Percentiles rank a stretch among this genome's conserved stretches.
These are phyloP conservation scores for Cryptotis parvus DNA, from an alignment of 2,113 vertebrate genomes.

Conservation along the genomic window DNA sequence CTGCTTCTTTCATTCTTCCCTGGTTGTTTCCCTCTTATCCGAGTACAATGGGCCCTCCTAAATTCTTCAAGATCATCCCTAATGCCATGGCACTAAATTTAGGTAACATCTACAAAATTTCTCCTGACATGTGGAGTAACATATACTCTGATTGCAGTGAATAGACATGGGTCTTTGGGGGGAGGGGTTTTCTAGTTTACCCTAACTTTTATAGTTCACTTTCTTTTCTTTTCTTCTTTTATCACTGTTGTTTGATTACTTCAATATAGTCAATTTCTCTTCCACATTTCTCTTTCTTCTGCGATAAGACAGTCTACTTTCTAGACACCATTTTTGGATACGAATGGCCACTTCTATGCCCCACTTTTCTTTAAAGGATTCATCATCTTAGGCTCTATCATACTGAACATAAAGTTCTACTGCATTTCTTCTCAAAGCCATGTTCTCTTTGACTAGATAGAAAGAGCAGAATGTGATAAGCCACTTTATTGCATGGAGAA, in stretches of 20 bases:
- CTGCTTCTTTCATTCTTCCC: background rate
- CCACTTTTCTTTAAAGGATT: background rate
- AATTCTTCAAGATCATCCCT: background rate
- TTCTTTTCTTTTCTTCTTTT: background rate
- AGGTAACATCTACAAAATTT: background rate
- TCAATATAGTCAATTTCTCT: background rate
- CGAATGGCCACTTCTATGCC: background rate
- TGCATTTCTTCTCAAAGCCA: accelerated
- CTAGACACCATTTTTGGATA: background rate
- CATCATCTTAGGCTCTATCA: background rate
- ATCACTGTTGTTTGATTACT: background rate
- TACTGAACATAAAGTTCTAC: background rate
- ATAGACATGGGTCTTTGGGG: background rate
- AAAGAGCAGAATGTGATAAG: too few relatives aligned
- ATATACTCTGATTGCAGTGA: background rate
- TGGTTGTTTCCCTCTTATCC: background rate
- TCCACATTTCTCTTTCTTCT: constrained; percentile 40
- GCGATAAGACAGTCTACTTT: background rate
- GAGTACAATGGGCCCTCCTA: accelerated
- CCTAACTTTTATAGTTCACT: background rate
- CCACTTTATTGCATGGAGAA: too few relatives aligned
- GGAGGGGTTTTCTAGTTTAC: too few relatives aligned
- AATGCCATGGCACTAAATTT: background rate
- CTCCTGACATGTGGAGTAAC: background rate
- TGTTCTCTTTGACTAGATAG: background rate